Percentiles rank a stretch among this genome's conserved stretches.
Conservation (phyloP, 2,797 vertebrate species). For the Merluccius polli region DNA sequence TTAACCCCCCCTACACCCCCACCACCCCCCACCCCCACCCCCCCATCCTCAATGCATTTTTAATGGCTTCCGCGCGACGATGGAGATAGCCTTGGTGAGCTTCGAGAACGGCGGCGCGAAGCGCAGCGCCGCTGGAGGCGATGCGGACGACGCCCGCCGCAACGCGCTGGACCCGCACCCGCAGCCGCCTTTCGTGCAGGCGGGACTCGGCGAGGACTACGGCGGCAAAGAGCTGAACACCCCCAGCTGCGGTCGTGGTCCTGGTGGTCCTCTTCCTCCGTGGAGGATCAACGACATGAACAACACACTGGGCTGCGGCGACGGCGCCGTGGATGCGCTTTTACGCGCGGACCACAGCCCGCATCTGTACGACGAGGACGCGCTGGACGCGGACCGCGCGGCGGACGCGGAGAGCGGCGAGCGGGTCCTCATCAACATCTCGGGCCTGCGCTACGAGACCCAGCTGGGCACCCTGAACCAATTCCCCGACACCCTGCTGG, state of each 20-base stretch:
- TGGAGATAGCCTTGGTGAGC: constrained; percentile 91
- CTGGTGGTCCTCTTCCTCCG: constrained; percentile 3
- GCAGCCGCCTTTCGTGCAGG: constrained; percentile 60
- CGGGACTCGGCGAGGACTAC: constrained; percentile 61
- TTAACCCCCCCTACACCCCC: too few relatives aligned
- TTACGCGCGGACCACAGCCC: constrained; percentile 75
- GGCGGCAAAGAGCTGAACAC: constrained; percentile 71
- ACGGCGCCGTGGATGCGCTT: constrained; percentile 68
- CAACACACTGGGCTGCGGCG: constrained; percentile 65
- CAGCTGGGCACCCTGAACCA: constrained; percentile 90
- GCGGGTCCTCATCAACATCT: constrained; percentile 91
- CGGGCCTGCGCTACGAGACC: constrained; percentile 89
- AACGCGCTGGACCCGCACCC: constrained; percentile 63
- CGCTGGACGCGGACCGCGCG: constrained; percentile 64
- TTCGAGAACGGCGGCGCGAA: constrained; percentile 85
- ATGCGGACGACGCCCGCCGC: constrained; percentile 62
- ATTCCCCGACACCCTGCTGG: constrained; percentile 90
- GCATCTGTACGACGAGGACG: constrained; percentile 75
- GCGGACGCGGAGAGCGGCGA: constrained; percentile 76
- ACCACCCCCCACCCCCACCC: too few relatives aligned
- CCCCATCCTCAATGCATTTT: constrained; percentile 40
- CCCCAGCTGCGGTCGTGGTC: constrained; percentile 32
- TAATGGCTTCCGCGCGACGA: constrained; percentile 69
- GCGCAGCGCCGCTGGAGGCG: constrained; percentile 55
- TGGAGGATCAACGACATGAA: constrained; percentile 82